Evolutionary conservation across 2,888 invertebrate species (phyloP).

Genomic region (Cyaniris semiargus): DNA sequence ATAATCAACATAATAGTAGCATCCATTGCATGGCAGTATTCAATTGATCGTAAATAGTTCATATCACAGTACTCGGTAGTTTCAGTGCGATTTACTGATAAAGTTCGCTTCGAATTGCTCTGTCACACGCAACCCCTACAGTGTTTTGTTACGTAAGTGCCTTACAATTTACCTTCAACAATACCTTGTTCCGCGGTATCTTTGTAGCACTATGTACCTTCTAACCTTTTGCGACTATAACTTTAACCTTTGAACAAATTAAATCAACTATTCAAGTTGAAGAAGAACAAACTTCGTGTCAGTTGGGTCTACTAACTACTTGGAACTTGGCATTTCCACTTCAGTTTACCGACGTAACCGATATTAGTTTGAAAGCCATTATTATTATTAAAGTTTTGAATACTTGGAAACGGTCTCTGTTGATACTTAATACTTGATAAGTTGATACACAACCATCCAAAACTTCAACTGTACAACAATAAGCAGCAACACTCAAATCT

Average conservation of each 20-base stretch:
- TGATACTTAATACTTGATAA: background rate
- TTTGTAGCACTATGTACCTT: background rate
- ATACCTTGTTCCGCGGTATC: background rate
- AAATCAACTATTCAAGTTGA: background rate
- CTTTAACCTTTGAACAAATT: constrained; percentile 16
- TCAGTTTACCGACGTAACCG: constrained; percentile 4
- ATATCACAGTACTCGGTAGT: constrained; percentile 34
- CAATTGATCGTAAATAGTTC: constrained; percentile 25
- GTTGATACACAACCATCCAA: background rate
- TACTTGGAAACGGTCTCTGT: background rate
- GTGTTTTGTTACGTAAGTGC: constrained; percentile 30
- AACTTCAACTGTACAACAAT: background rate
- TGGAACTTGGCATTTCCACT: background rate
- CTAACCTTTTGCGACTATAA: background rate
- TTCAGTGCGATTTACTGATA: constrained; percentile 34
- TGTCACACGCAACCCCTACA: constrained; percentile 35
- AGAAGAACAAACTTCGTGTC: background rate
- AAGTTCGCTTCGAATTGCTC: constrained; percentile 35
- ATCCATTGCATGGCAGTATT: background rate
- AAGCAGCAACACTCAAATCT: background rate
- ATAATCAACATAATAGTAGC: constrained; percentile 14
- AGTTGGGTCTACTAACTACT: background rate
- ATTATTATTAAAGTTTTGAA: background rate
- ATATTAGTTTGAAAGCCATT: constrained; percentile 2
- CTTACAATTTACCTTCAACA: constrained; percentile 23